These are phyloP conservation scores for Esperia sulphurella DNA, from an alignment of 2,888 invertebrate genomes.

Conservation along the genomic window DNA sequence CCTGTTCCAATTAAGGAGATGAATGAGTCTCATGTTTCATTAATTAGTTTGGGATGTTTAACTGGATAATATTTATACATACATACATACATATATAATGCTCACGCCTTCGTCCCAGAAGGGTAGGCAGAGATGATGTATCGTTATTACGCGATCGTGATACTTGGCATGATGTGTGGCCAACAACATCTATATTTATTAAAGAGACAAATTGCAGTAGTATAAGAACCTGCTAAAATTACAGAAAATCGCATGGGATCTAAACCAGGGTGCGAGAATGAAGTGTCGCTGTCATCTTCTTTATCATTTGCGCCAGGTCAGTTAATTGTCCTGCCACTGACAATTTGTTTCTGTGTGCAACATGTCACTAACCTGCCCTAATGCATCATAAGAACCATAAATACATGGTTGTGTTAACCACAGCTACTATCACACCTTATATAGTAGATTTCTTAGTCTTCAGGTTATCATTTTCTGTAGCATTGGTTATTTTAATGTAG, in stretches of 20 bases:
- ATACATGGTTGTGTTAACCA: constrained; percentile 32
- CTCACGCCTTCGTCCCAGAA: too few species aligned
- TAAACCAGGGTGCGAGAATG: constrained; percentile 74
- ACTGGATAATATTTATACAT: too few species aligned
- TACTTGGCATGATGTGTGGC: too few species aligned
- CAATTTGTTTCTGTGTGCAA: constrained; percentile 70
- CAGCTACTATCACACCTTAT: constrained; percentile 20
- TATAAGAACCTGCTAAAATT: constrained; percentile 66
- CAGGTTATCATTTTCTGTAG: constrained; percentile 23
- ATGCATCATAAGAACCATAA: constrained; percentile 32
- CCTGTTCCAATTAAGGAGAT: too few species aligned
- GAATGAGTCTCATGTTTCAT: too few species aligned
- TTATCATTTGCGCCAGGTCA: constrained; percentile 78
- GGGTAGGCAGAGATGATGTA: too few species aligned
- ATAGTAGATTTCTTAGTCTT: too few species aligned
- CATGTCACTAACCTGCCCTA: constrained; percentile 71
- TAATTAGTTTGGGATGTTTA: too few species aligned
- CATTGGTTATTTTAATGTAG: neutral
- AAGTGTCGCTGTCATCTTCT: constrained; percentile 75
- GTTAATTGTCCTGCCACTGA: constrained; percentile 72
- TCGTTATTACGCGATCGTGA: too few species aligned
- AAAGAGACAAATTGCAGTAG: constrained; percentile 22
- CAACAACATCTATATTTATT: too few species aligned
- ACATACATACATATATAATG: too few species aligned
- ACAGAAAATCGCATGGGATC: constrained; percentile 77